A percentile compares a stretch with the other conserved stretches of the same genome.
Evolutionary conservation across 1,140 invertebrate species (phyloP).

Genomic region (Leucophenga varia): DNA sequence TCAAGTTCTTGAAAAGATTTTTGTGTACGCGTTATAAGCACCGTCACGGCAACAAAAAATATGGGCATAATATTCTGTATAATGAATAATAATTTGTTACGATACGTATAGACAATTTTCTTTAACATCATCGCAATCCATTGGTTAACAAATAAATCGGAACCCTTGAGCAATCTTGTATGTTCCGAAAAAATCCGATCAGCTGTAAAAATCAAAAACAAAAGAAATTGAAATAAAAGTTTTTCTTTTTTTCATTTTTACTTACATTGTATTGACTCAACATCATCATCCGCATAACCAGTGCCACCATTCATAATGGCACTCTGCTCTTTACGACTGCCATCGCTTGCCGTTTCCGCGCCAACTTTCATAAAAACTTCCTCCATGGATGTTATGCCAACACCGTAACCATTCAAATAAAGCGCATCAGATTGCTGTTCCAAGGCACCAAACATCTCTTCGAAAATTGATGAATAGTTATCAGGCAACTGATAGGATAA

Average conservation of each 20-base stretch:
- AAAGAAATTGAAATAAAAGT: slow-evolving; percentile 14
- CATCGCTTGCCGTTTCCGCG: slow-evolving; percentile 29
- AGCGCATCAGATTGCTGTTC: slow-evolving; percentile 29
- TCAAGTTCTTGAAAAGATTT: slow-evolving; percentile 20
- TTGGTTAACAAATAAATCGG: slow-evolving; percentile 57
- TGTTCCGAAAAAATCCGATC: slow-evolving; percentile 31
- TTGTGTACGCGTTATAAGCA: slow-evolving; percentile 54
- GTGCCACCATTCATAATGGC: slow-evolving; percentile 26
- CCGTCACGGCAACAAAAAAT: slow-evolving; percentile 63
- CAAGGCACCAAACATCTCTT: slow-evolving; percentile 41
- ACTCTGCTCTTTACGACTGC: slow-evolving; percentile 15
- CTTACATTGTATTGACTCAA: slow-evolving; percentile 43
- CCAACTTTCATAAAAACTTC: slow-evolving; percentile 74
- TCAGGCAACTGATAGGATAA: slow-evolving; percentile 44
- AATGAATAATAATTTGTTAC: slow-evolving; percentile 61
- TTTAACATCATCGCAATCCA: slow-evolving; percentile 67
- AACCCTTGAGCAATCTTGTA: slow-evolving; percentile 24
- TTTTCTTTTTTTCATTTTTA: slow-evolving; percentile 17
- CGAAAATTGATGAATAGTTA: slow-evolving; percentile 29
- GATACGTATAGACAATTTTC: slow-evolving; percentile 60
- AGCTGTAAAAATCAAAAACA: slow-evolving; percentile 24
- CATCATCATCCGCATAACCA: slow-evolving; percentile 24
- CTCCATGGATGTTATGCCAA: slow-evolving; percentile 92
- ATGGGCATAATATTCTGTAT: slow-evolving; percentile 64
- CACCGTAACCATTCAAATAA: slow-evolving; percentile 76